Percentiles rank a stretch among this genome's conserved stretches.
Conservation (phyloP, 2,888 invertebrate species). For the Antheraea yamamai region DNA sequence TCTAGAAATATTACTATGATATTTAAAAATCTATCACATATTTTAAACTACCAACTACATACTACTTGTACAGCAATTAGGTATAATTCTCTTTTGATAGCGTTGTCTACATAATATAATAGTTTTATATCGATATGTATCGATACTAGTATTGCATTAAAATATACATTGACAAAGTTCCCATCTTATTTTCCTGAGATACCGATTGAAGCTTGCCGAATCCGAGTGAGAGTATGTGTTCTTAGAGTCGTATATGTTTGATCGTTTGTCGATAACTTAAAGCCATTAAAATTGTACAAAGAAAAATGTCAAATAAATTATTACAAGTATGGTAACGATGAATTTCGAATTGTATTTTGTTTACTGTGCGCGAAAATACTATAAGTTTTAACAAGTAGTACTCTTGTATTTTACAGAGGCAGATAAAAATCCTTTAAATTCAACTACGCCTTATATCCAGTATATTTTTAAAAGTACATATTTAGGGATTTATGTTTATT, state of each 20-base stretch:
- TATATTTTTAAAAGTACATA: too few relatives aligned
- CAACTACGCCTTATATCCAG: too few relatives aligned
- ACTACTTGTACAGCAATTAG: background rate
- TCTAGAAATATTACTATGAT: background rate
- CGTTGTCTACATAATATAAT: background rate
- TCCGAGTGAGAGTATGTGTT: constrained; percentile 1
- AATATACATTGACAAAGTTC: background rate
- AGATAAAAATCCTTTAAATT: too few relatives aligned
- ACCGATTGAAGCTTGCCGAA: constrained; percentile 1
- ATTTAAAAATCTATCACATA: background rate
- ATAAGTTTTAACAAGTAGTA: too few relatives aligned
- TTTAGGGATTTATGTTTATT: too few relatives aligned
- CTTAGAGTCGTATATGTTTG: background rate
- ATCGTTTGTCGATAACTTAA: background rate
- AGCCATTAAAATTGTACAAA: background rate
- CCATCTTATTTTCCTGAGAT: background rate
- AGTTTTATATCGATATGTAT: background rate
- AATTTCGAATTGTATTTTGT: too few relatives aligned
- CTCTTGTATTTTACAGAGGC: too few relatives aligned
- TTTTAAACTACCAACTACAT: background rate
- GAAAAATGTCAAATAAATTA: background rate
- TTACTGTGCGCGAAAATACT: too few relatives aligned
- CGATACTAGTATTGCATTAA: background rate
- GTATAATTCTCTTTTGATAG: background rate
- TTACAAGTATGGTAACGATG: background rate